phyloP scores from a whole-genome alignment of 2,797 vertebrate species.

The Muscicapa striata region DNA sequence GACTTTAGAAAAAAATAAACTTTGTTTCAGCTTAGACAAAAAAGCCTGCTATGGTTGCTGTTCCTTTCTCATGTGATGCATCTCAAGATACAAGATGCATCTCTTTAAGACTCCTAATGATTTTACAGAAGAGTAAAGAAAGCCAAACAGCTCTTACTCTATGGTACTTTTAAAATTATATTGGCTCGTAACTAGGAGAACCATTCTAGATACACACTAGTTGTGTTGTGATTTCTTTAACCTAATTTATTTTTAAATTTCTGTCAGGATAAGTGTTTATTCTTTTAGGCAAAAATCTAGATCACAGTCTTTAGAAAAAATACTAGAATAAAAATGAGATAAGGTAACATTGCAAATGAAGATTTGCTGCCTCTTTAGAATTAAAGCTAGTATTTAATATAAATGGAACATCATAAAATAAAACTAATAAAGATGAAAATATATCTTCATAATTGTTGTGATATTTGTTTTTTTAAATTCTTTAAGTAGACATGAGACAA shows the following conservation, averaged over 20 bases:
- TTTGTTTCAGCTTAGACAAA: not conserved
- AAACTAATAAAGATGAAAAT: not conserved
- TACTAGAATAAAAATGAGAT: not conserved
- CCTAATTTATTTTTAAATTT: not conserved
- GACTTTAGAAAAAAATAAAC: not conserved
- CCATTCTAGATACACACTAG: not conserved
- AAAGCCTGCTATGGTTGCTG: not conserved
- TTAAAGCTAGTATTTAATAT: not conserved
- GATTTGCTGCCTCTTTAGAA: not conserved
- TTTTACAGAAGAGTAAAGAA: not conserved
- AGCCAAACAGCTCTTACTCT: not conserved
- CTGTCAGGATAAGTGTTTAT: not conserved
- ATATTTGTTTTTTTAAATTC: not conserved
- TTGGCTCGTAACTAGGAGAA: not conserved
- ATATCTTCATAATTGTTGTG: not conserved
- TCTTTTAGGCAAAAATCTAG: not conserved
- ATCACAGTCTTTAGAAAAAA: not conserved
- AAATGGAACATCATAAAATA: not conserved
- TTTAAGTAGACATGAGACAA: not conserved
- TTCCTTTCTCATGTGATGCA: not conserved
- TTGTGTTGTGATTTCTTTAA: not conserved
- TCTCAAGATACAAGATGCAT: not conserved
- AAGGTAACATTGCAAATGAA: not conserved
- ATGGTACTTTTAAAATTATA: not conserved
- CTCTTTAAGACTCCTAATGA: not conserved